Conservation (phyloP, 2,113 vertebrate genomes). For the Saccopteryx bilineata region DNA sequence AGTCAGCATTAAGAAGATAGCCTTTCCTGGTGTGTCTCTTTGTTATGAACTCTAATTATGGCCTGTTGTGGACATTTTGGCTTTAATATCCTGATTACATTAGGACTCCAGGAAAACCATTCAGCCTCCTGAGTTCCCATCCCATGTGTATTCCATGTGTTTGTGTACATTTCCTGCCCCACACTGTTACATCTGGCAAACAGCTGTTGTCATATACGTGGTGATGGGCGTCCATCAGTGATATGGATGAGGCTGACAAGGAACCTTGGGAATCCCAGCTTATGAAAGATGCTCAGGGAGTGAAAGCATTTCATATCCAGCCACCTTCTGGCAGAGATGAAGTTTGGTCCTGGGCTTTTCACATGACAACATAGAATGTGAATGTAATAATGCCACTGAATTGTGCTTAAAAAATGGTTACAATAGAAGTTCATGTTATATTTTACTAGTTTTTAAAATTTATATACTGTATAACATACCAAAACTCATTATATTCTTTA, state of each 20-base stretch:
- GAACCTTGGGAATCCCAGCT: not conserved
- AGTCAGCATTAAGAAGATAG: not conserved
- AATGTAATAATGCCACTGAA: not conserved
- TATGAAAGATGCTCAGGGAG: not conserved
- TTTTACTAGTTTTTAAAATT: constrained; percentile 13
- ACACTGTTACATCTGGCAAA: constrained; percentile 66
- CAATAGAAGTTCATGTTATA: not conserved
- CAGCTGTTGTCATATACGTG: constrained; percentile 69
- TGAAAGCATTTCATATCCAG: not conserved
- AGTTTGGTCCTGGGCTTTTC: not conserved
- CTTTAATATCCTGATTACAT: constrained; percentile 55
- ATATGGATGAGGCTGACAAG: not conserved
- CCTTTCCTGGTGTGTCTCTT: not conserved
- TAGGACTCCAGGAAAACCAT: not conserved
- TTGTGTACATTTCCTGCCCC: constrained; percentile 62
- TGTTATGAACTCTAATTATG: not conserved
- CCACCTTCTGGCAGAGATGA: not conserved
- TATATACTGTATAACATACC: not conserved
- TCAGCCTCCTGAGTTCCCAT: not conserved
- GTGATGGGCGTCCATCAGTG: constrained; percentile 66
- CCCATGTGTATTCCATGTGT: constrained; percentile 69
- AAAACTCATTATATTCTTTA: not conserved
- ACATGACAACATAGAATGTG: not conserved
- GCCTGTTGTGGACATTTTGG: constrained; percentile 31
- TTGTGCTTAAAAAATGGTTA: not conserved